phyloP scores from a whole-genome alignment of 2,888 invertebrate genomes.

The Torymus aiolomorphi region DNA sequence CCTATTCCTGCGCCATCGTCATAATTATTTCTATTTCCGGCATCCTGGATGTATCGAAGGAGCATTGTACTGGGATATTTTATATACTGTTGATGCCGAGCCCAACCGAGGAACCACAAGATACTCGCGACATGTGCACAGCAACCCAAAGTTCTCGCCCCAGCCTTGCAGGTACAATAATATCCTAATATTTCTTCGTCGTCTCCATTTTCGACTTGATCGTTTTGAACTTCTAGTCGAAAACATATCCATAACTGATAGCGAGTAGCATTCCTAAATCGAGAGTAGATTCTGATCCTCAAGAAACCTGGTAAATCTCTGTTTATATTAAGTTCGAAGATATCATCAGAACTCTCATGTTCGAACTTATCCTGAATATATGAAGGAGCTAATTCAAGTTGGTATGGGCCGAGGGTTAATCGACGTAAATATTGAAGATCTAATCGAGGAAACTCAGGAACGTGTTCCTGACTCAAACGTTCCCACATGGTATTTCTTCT shows the following conservation, averaged over 20 bases:
- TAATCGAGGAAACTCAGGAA: slow-evolving; percentile 39
- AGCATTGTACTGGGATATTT: slow-evolving; percentile 17
- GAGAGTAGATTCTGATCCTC: slow-evolving; percentile 45
- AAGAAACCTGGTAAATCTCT: slow-evolving; percentile 38
- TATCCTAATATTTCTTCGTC: not conserved
- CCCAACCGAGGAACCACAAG: slow-evolving; percentile 44
- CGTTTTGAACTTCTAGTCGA: not conserved
- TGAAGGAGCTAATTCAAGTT: slow-evolving; percentile 41
- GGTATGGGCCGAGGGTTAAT: slow-evolving; percentile 46
- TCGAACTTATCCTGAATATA: slow-evolving; percentile 43
- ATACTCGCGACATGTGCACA: slow-evolving; percentile 47
- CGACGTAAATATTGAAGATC: slow-evolving; percentile 48
- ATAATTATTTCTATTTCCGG: slow-evolving; percentile 3
- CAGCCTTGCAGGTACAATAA: too few relatives aligned
- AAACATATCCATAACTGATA: slow-evolving; percentile 50
- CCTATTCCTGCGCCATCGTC: not conserved
- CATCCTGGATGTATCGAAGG: not conserved
- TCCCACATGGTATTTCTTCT: slow-evolving; percentile 51
- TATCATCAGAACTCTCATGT: slow-evolving; percentile 29
- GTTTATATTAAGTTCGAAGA: slow-evolving; percentile 36
- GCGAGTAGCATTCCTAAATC: slow-evolving; percentile 21
- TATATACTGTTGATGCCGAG: slow-evolving; percentile 34
- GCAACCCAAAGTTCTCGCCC: too few relatives aligned
- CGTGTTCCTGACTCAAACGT: slow-evolving; percentile 23
- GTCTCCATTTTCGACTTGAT: slow-evolving; percentile 1